These are phyloP conservation scores for Pangasius larnaudii DNA, from an alignment of 2,797 vertebrate genomes.

Conservation along the genomic window DNA sequence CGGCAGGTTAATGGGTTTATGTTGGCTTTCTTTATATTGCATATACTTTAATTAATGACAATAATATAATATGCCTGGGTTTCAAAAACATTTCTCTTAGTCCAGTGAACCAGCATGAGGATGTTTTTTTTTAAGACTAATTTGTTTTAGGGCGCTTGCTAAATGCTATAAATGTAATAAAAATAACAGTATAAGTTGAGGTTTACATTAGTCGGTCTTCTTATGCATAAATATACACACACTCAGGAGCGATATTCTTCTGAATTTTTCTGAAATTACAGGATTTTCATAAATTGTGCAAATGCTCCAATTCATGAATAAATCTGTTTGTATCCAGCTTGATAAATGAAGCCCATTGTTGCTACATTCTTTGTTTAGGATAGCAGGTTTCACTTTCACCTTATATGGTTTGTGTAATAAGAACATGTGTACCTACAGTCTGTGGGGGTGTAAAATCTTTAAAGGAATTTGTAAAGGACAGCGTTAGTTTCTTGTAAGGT, in stretches of 20 bases:
- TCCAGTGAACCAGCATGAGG: neutral
- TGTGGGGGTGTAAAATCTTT: neutral
- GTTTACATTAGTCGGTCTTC: neutral
- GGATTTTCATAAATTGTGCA: neutral
- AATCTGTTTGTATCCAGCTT: constrained; percentile 3
- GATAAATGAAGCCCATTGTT: neutral
- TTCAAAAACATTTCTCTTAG: neutral
- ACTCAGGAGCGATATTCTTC: neutral
- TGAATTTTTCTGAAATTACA: neutral
- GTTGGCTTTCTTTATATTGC: neutral
- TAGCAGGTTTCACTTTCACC: neutral
- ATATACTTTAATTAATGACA: neutral
- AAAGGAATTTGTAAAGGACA: neutral
- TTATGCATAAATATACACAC: neutral
- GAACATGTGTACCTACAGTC: neutral
- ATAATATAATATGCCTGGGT: neutral
- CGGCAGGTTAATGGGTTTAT: neutral
- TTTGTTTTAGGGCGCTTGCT: neutral
- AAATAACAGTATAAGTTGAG: neutral
- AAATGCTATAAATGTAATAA: neutral
- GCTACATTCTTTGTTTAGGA: neutral
- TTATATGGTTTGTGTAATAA: neutral
- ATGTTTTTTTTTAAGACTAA: neutral
- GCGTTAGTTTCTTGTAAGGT: neutral
- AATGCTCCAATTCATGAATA: neutral